Evolutionary conservation across 2,888 invertebrate genomes (phyloP), one percentile per base, ranked within the genome.

Genomic region (Dasypolia templi): DNA sequence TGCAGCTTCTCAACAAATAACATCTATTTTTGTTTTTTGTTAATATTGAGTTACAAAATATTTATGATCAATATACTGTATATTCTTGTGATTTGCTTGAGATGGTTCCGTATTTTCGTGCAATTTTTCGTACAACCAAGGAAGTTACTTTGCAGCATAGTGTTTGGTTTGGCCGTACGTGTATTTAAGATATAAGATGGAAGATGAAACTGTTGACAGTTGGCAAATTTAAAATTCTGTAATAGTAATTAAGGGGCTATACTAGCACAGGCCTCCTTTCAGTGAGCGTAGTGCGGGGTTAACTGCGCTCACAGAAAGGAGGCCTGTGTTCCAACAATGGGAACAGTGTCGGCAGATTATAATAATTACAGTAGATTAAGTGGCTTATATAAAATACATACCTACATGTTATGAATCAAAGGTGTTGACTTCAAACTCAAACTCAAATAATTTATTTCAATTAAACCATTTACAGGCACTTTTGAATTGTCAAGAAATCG

Each of bases 21-120:
- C 4, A 17, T 56, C 17, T 53, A 56, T 64, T 73, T 55, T 61
- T 35, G 55, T 51, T 51, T 65, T 44, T 61, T 63, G 6, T 42
- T 26, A n/a, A 19, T 19, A 46, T 17, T 58, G 26, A 14, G 12
- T 44, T 62, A 7, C 9, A 7, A 4, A 42, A 26, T 51, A 26
- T 26, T 42, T n/a, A n/a, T n/a, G n/a, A n/a, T n/a, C n/a, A n/a
- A 7, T 55, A n/a, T 22, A 46, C 3, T 1, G 0, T 1, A 0
- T 22, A 4, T 17, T 67, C 14, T 46, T 26, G 4, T 22, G 1
- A 17, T 26, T 66, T 14, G 0, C n/a, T 17, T n/a, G n/a, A 12
- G 6, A 19, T 46, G 9, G 3, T 65, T 19, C 1, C 5, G 9
- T 63, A 32, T 29, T 29, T 46, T 46, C 2, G 14, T 19, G 1